Conservation (phyloP, 2,888 invertebrate species). For the Pyrrhia umbra region DNA sequence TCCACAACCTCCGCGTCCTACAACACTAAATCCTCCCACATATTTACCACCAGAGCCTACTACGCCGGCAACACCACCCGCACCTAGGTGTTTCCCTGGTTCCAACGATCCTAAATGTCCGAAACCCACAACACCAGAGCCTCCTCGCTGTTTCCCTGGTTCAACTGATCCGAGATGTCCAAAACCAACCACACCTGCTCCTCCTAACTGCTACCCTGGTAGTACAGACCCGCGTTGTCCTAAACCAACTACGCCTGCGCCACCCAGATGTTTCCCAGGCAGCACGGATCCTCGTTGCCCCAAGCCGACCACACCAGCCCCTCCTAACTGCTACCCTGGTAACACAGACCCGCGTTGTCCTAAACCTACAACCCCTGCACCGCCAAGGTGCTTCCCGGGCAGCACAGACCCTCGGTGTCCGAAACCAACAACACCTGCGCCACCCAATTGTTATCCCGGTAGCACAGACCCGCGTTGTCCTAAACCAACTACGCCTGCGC, state of each 20-base stretch:
- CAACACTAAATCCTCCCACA: constrained; percentile 66
- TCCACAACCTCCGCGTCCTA: constrained; percentile 61
- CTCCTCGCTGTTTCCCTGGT: constrained; percentile 58
- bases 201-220: constrained; percentile 57
- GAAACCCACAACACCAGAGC: constrained; percentile 65
- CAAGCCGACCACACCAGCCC: constrained; percentile 55
- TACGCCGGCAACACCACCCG: constrained; percentile 60
- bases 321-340: constrained; percentile 59
- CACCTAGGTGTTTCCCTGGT: constrained; percentile 74
- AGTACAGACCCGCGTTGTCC: constrained; percentile 57
- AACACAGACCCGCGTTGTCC: constrained; percentile 72
- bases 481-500: not conserved
- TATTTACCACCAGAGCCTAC: constrained; percentile 67
- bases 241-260: constrained; percentile 59
- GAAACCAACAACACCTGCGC: constrained; percentile 58
- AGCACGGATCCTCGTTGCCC: constrained; percentile 73
- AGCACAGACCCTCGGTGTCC: constrained; percentile 57
- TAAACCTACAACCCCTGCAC: constrained; percentile 61
- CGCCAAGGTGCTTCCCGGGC: constrained; percentile 57
- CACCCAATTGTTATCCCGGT: constrained; percentile 46
- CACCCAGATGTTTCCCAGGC: constrained; percentile 68
- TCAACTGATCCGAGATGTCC: constrained; percentile 73
- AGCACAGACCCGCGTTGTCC: not conserved
- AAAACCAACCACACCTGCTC: constrained; percentile 61
- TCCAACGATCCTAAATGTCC: constrained; percentile 72